Conservation (phyloP, 2,113 vertebrate genomes). For the Poeciliopsis turrubarensis region DNA sequence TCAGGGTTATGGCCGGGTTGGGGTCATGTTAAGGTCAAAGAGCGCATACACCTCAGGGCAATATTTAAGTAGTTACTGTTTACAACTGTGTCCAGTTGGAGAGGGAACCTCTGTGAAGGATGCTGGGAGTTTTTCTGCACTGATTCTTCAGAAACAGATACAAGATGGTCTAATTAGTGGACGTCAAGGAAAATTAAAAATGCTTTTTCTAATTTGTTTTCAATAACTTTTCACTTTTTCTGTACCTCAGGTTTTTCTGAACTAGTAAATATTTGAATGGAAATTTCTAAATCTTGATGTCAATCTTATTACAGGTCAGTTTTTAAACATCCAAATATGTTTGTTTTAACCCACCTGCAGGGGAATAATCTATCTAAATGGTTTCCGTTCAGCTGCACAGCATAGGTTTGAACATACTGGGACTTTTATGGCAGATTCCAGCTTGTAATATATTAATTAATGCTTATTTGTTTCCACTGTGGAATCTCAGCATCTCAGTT, state of each 20-base stretch:
- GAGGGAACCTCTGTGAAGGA: not conserved
- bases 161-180: not conserved
- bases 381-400: not conserved
- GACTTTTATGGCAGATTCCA: not conserved
- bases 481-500: not conserved
- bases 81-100: constrained; percentile 50
- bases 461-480: not conserved
- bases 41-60: constrained; percentile 59
- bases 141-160: not conserved
- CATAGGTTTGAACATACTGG: not conserved
- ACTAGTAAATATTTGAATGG: not conserved
- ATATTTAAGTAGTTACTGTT: constrained; percentile 62
- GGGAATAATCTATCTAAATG: not conserved
- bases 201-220: not conserved
- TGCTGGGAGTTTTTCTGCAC: not conserved
- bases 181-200: not conserved
- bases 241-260: not conserved
- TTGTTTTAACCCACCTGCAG: not conserved
- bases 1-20: constrained; percentile 78
- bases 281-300: not conserved
- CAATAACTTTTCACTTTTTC: not conserved
- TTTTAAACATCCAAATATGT: not conserved
- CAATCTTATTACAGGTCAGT: not conserved
- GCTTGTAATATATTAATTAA: not conserved
- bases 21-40: constrained; percentile 70